Percentiles rank a stretch among this genome's conserved stretches.
Conservation (phyloP, 2,888 invertebrate species). For the Deilephila elpenor region DNA sequence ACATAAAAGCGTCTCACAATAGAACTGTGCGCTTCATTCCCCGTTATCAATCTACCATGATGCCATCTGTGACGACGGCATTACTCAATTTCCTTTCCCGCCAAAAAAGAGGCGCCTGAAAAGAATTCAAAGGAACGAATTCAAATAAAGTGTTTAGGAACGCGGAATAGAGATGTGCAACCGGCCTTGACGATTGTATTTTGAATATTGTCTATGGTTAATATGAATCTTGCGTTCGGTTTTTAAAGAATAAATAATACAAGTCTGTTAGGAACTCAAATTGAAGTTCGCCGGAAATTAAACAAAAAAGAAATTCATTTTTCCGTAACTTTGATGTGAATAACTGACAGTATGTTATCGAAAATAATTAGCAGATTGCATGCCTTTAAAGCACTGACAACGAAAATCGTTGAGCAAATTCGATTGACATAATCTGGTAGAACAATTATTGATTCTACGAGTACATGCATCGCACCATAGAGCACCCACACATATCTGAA, state of each 20-base stretch:
- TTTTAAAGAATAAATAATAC: neutral
- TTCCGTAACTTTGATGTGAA: too few species aligned
- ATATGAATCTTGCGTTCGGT: neutral
- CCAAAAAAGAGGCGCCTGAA: constrained; percentile 69
- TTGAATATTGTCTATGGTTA: constrained; percentile 20
- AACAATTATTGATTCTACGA: neutral
- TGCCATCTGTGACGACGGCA: constrained; percentile 82
- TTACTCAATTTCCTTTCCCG: constrained; percentile 82
- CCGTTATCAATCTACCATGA: constrained; percentile 82
- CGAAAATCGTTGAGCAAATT: neutral
- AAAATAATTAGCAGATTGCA: too few species aligned
- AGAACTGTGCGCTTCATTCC: constrained; percentile 72
- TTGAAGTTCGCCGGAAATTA: neutral
- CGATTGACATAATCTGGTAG: neutral
- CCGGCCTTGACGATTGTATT: constrained; percentile 25
- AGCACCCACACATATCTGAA: constrained; percentile 66
- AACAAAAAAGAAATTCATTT: too few species aligned
- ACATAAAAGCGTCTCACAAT: constrained; percentile 62
- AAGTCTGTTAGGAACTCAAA: neutral
- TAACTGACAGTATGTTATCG: too few species aligned
- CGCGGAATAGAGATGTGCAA: constrained; percentile 38
- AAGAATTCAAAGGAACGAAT: constrained; percentile 60
- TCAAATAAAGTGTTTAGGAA: constrained; percentile 59
- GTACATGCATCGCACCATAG: constrained; percentile 22
- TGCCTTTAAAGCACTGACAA: too few species aligned